These are phyloP conservation scores for Coremacera marginata DNA, from an alignment of 2,888 invertebrate genomes.

Conservation along the genomic window DNA sequence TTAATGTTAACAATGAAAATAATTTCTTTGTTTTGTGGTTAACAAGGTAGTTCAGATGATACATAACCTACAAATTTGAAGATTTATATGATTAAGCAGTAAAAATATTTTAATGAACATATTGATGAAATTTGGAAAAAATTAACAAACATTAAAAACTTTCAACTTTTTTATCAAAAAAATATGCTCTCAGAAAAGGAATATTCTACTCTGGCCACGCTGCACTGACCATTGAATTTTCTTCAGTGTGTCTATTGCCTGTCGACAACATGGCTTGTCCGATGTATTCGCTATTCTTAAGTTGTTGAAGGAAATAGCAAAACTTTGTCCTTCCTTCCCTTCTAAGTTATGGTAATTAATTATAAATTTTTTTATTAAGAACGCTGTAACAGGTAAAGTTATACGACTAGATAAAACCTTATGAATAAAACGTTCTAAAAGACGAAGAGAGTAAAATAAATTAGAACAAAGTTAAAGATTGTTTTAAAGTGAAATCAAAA, in stretches of 20 bases:
- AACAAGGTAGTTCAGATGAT: too few relatives aligned
- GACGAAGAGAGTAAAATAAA: background rate
- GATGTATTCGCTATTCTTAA: background rate
- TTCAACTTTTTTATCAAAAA: too few relatives aligned
- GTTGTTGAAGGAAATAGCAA: background rate
- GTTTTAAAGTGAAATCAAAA: background rate
- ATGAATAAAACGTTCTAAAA: background rate
- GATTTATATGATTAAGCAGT: too few relatives aligned
- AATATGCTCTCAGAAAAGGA: too few relatives aligned
- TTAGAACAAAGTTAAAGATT: background rate
- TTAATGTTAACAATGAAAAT: too few relatives aligned
- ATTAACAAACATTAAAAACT: too few relatives aligned
- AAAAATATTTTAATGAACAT: too few relatives aligned
- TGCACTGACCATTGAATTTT: too few relatives aligned
- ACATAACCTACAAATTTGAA: too few relatives aligned
- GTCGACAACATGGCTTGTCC: background rate
- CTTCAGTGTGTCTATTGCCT: background rate
- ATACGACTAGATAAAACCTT: background rate
- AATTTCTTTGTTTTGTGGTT: too few relatives aligned
- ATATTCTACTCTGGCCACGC: too few relatives aligned
- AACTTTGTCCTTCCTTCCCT: slow-evolving; percentile 6
- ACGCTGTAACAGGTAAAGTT: slow-evolving; percentile 1
- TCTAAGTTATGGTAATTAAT: slow-evolving; percentile 16
- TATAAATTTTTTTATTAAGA: slow-evolving; percentile 11
- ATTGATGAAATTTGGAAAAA: too few relatives aligned